Conservation (phyloP, 2,888 invertebrate genomes). For the Hypselothyrea guttata region DNA sequence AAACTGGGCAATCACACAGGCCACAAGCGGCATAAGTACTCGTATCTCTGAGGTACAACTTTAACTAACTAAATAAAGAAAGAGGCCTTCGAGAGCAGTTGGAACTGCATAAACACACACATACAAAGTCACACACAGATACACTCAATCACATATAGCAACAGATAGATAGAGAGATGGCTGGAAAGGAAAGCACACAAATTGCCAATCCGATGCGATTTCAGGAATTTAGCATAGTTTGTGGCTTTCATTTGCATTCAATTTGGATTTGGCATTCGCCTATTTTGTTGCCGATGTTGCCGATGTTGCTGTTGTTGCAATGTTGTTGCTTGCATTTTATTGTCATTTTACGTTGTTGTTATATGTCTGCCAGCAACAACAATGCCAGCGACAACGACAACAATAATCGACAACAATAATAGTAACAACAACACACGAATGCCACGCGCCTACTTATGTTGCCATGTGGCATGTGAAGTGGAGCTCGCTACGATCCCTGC, state of each 20-base stretch:
- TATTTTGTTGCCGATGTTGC: slow-evolving; percentile 37
- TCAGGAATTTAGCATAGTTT: slow-evolving; percentile 79
- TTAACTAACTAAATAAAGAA: slow-evolving; percentile 60
- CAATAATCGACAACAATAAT: slow-evolving; percentile 76
- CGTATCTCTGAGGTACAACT: slow-evolving; percentile 14
- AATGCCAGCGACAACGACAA: slow-evolving; percentile 51
- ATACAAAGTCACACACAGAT: slow-evolving; percentile 19
- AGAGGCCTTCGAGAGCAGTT: slow-evolving; percentile 51
- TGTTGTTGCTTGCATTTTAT: slow-evolving; percentile 59
- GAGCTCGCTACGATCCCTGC: slow-evolving; percentile 52
- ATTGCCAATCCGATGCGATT: slow-evolving; percentile 79
- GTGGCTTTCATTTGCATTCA: slow-evolving; percentile 81
- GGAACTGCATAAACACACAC: slow-evolving; percentile 44
- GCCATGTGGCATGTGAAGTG: slow-evolving; percentile 77
- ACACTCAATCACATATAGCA: background rate
- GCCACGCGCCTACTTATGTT: slow-evolving; percentile 80
- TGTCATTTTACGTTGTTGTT: slow-evolving; percentile 71
- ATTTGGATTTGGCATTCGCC: slow-evolving; percentile 73
- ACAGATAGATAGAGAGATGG: slow-evolving; percentile 16
- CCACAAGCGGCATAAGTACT: slow-evolving; percentile 26
- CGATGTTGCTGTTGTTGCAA: slow-evolving; percentile 34
- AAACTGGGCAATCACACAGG: slow-evolving; percentile 41
- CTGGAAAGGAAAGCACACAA: slow-evolving; percentile 74
- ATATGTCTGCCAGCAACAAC: slow-evolving; percentile 55
- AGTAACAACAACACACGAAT: slow-evolving; percentile 79